A percentile compares a stretch with the other conserved stretches of the same genome.
Evolutionary conservation across 2,888 invertebrate species (phyloP).

Genomic region (Chrysodeixis includens): DNA sequence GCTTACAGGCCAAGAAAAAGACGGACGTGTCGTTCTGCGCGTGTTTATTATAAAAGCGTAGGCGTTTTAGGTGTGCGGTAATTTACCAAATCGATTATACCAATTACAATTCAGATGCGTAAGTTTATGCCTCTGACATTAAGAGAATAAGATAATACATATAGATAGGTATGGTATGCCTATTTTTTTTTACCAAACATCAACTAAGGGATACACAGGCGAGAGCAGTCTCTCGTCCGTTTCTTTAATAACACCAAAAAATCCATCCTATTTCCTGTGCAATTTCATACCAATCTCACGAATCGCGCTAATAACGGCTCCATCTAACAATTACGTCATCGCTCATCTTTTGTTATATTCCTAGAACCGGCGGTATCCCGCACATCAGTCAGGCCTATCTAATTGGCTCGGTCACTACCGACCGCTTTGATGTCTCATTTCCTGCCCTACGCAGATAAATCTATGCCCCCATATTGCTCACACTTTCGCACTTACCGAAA

Average conservation of each 20-base stretch:
- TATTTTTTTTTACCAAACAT: too few relatives aligned
- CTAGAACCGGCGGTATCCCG: conserved; percentile 48
- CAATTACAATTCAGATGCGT: too few relatives aligned
- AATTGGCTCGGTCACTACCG: conserved; percentile 66
- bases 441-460: conserved; percentile 60
- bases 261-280: neutral
- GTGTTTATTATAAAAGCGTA: too few relatives aligned
- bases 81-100: too few relatives aligned
- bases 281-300: neutral
- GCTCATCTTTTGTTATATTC: conserved; percentile 50
- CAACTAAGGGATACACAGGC: too few relatives aligned
- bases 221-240: too few relatives aligned
- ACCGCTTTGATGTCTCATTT: conserved; percentile 67
- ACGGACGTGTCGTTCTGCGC: too few relatives aligned
- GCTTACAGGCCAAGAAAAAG: too few relatives aligned
- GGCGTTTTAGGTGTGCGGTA: too few relatives aligned
- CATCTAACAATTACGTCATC: conserved; percentile 51
- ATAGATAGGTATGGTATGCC: too few relatives aligned
- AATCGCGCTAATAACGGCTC: conserved; percentile 7
- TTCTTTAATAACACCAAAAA: neutral
- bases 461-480: conserved; percentile 13
- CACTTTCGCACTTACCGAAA: conserved; percentile 11
- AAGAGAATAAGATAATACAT: too few relatives aligned
- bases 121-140: too few relatives aligned
- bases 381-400: conserved; percentile 53